Conservation (phyloP, 2,113 vertebrate species). For the Centropus bengalensis region DNA sequence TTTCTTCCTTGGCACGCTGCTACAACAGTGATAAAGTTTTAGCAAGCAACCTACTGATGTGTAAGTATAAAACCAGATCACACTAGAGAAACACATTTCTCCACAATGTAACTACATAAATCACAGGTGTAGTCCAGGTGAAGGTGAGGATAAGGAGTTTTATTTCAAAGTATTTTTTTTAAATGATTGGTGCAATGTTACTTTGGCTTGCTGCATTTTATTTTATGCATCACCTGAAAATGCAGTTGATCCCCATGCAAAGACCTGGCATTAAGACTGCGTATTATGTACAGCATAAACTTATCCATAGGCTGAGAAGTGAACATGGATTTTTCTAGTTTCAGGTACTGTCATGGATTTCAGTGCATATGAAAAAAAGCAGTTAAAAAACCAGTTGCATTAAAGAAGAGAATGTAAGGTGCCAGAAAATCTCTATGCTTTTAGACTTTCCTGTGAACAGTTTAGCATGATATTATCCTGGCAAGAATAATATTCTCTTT, state of each 20-base stretch:
- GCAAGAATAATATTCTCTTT: neutral
- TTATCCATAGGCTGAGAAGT: neutral
- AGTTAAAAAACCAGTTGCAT: neutral
- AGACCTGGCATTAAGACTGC: neutral
- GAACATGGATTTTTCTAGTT: neutral
- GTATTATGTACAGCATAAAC: neutral
- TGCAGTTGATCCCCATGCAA: neutral
- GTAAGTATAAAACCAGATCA: neutral
- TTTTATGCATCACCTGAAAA: neutral
- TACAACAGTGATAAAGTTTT: neutral
- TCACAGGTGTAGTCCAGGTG: neutral
- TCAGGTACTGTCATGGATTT: neutral
- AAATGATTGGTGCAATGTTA: neutral
- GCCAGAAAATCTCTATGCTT: neutral
- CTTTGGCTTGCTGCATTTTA: neutral
- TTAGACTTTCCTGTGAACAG: neutral
- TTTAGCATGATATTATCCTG: neutral
- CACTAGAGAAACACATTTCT: neutral
- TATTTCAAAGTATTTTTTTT: neutral
- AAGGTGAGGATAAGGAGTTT: slow-evolving; percentile 29
- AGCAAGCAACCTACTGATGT: neutral
- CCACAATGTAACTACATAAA: neutral
- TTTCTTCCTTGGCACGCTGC: neutral
- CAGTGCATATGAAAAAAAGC: neutral
- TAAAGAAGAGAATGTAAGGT: neutral